Percentiles rank a stretch among this genome's conserved stretches.
Evolutionary conservation across 2,113 vertebrate genomes (phyloP).

Genomic region (Kobus ellipsiprymnus): DNA sequence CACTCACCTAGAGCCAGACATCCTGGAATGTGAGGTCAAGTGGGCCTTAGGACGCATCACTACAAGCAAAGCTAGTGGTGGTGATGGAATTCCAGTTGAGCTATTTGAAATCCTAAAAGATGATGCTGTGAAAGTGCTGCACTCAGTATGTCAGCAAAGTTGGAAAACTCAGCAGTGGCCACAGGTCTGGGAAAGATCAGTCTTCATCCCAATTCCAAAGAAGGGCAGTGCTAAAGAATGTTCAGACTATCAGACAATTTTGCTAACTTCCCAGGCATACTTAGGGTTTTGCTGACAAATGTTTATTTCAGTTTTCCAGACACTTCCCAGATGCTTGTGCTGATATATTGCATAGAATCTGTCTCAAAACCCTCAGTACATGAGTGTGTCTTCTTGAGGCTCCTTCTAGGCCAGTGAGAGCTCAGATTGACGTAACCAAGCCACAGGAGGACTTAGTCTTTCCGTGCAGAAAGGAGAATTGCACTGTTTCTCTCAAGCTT

Average conservation of each 20-base stretch:
- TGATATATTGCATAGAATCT: not conserved
- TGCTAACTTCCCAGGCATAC: not conserved
- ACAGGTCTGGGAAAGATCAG: not conserved
- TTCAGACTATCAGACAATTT: not conserved
- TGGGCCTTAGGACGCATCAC: rapidly evolving
- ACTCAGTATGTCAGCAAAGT: not conserved
- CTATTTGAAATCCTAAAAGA: not conserved
- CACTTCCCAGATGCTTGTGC: not conserved
- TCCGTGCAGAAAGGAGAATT: not conserved
- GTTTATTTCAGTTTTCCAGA: not conserved
- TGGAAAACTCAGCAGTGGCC: not conserved
- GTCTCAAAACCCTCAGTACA: not conserved
- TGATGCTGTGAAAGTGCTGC: not conserved
- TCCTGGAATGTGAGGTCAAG: not conserved
- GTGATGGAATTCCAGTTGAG: not conserved
- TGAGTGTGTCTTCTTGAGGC: not conserved
- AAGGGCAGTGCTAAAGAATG: not conserved
- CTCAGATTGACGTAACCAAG: not conserved
- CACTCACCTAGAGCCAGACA: not conserved
- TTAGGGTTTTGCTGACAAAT: not conserved
- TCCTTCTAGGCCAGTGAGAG: not conserved
- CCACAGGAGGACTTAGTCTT: not conserved
- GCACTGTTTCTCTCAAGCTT: not conserved
- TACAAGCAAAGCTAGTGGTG: not conserved
- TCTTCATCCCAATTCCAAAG: not conserved